Evolutionary conservation across 2,888 invertebrate genomes (phyloP), one percentile per base, ranked within the genome.

Genomic region (Anodontia alba): DNA sequence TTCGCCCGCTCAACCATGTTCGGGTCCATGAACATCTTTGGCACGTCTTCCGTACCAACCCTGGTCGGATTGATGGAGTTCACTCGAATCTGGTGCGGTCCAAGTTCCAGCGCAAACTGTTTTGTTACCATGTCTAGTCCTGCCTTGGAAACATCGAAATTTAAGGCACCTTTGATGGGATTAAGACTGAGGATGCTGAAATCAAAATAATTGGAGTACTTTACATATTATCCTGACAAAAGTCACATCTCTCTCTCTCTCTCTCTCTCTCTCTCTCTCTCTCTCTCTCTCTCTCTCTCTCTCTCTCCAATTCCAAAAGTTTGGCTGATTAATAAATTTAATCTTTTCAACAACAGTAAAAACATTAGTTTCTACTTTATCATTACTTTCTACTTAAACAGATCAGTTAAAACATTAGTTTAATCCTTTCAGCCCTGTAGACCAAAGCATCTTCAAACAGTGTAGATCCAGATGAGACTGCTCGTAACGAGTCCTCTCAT

Each of bases 11-110:
- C 97, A 10, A 96, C 96, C 99, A 98, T 99, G 8, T 76, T 81
- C 20, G 76, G 94, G 81, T 95, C 96, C 38, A 8, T 5, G 38
- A 38, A 38, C 12, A 38, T 38, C 38, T 38, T 38, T 5, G 38
- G 38, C 0, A 98, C 98, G 97, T 99, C 97, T 76, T 97, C 97
- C 0, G 99, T 99, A 95, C 98, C 95, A 26, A 98, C 97, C 0
- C 98, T 98, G 0, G 99, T 99, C 0, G 99, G 99, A 94, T 98
- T 98, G 0, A 99, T 97, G 17, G 96, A 96, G 94, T 99, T 99
- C 0, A 97, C 97, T 31, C 99, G 96, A 89, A 99, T 98, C 89
- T 94, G 91, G 81, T 96, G 95, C 0, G 96, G 96, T 0, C 98
- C 99, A 31, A 98, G 95, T 95, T 99, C 99, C 67, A 97, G 92